Base-by-base conservation (phyloP, 2,888 invertebrate genomes). In the Scaptomyza caliginosa region DNA sequence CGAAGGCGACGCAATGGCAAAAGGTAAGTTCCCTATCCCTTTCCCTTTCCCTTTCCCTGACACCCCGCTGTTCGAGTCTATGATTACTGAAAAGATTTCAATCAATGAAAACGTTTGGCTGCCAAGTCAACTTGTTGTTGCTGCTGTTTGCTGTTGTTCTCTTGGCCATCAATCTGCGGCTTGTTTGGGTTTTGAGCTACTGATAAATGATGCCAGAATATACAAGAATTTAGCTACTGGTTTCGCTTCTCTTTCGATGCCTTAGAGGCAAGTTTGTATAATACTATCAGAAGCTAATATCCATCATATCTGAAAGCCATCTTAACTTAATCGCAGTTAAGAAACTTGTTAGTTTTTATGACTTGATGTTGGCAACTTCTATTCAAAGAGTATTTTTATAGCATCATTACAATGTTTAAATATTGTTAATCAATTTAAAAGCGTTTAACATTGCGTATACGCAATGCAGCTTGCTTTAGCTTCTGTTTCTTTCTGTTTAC, bases 1-100 rank as follows among this genome's bases (percentile, higher is more conserved):
- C 93, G 98, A 90, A 94, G 98, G 90, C 93, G 98, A 89, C 94
- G 98, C 91, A 98, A 98, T 93, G 98, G 98, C 78, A 98, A 98
- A 93, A 98, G 98, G 98, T 98, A 92, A 92, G 94, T 89, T 67
- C 0, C 5, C 6, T n/a, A n/a, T n/a, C 4, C 32, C 43, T 1
- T 8, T n/a, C 11, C 11, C 43, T n/a, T n/a, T n/a, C 8, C 3
- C 71, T 60, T 77, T 24, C 74, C 64, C 79, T 71, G 66, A 71
- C 50, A 55, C 72, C 71, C 75, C 57, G 72, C 65, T 57, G 55
- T 51, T n/a, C 21, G 32, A 54, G 56, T 64, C 64, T 66, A 64
- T 74, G 74, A 75, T 77, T 77, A 68, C 67, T 70, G 67, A 57
- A 34, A 71, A 80, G 85, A 85, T 83, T 83, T 81, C 85, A 85